phyloP scores from a whole-genome alignment of 2,888 invertebrate genomes.

The Exephanes ischioxanthus region DNA sequence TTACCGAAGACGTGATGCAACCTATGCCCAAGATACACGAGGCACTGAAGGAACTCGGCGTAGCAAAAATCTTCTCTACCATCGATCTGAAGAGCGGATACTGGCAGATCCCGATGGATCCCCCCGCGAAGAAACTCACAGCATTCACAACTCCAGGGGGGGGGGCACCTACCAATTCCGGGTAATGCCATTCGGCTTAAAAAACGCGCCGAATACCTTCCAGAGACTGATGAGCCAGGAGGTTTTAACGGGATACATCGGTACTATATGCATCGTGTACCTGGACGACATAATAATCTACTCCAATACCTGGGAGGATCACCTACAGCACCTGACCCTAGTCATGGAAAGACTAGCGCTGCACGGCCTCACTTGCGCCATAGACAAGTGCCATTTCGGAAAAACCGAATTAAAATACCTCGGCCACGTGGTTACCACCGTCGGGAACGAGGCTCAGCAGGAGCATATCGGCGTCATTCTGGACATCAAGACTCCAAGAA shows the following conservation, averaged over 20 bases:
- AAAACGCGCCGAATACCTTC: neutral
- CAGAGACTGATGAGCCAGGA: conserved; percentile 27
- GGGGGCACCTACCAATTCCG: no score
- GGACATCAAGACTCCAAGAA: neutral
- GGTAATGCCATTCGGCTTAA: no score
- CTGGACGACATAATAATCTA: no score
- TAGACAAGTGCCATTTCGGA: conserved; percentile 12
- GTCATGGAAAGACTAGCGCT: neutral
- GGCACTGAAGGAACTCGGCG: no score
- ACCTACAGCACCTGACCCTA: no score
- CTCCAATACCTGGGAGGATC: no score
- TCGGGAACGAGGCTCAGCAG: neutral
- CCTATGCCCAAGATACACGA: neutral
- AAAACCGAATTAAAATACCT: neutral
- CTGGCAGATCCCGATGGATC: neutral
- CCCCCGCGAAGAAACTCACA: no score
- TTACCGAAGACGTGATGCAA: neutral
- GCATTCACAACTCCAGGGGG: neutral
- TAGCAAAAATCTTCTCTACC: no score
- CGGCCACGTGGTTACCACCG: neutral
- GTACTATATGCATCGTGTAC: neutral
- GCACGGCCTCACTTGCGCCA: neutral
- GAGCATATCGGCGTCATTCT: neutral
- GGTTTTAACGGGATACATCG: neutral
- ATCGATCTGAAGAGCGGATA: neutral